Conservation (phyloP, 2,797 vertebrate genomes). For the Amniataba percoides region DNA sequence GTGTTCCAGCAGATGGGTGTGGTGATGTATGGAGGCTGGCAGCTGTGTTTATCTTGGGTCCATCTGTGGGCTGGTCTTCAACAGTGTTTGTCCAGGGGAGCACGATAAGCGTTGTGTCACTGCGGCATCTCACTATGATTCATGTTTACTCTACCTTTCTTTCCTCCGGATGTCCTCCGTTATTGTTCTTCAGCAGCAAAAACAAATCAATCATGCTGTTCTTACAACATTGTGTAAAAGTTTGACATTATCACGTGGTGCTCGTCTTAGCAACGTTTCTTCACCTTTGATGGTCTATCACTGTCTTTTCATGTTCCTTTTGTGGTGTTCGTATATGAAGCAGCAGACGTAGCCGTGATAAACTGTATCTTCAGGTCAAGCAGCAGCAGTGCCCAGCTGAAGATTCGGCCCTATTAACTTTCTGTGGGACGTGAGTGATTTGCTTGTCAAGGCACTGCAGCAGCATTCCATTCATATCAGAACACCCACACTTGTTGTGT, state of each 20-base stretch:
- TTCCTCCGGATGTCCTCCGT: conserved; percentile 26
- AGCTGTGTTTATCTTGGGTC: conserved; percentile 85
- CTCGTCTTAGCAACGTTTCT: neutral
- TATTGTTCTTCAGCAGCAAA: conserved; percentile 22
- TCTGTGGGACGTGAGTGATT: too few species aligned
- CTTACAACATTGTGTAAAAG: neutral
- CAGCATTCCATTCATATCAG: too few species aligned
- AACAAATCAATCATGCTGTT: conserved; percentile 12
- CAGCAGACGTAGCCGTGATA: neutral
- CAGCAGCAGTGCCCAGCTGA: neutral
- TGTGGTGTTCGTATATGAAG: neutral
- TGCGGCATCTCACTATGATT: conserved; percentile 11
- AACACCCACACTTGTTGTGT: too few species aligned
- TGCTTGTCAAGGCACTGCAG: too few species aligned
- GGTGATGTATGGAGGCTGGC: conserved; percentile 49
- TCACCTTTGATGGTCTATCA: neutral
- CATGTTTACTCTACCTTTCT: conserved; percentile 45
- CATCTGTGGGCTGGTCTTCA: conserved; percentile 57
- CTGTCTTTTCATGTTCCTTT: neutral
- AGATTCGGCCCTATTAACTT: too few species aligned
- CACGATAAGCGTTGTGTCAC: conserved; percentile 3
- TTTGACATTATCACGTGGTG: neutral
- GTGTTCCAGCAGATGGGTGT: conserved; percentile 21
- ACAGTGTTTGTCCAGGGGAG: conserved; percentile 45
- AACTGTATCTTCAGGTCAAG: neutral